phyloP scores from a whole-genome alignment of 2,113 vertebrate genomes.

The Verasper variegatus region DNA sequence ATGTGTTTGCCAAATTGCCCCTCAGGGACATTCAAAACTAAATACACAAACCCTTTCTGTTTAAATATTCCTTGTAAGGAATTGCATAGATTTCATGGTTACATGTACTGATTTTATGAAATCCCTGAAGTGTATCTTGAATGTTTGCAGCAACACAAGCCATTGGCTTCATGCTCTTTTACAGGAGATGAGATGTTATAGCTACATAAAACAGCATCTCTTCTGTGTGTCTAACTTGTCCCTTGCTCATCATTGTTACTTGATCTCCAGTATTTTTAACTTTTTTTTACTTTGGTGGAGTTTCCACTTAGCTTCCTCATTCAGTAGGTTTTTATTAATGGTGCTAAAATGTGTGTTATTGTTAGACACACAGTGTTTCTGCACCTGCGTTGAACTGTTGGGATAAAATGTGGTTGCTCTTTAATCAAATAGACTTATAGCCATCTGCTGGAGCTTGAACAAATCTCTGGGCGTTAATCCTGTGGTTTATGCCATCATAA shows the following conservation, averaged over 20 bases:
- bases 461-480: constrained; percentile 34
- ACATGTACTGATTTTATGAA: too few species aligned
- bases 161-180: neutral
- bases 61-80: neutral
- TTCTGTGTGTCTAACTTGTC: constrained; percentile 1
- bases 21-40: too few species aligned
- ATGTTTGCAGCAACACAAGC: neutral
- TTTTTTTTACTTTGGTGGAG: neutral
- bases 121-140: too few species aligned
- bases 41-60: too few species aligned
- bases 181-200: constrained; percentile 21
- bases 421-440: constrained; percentile 38
- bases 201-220: constrained; percentile 10
- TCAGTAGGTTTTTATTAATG: neutral
- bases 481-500: constrained; percentile 26
- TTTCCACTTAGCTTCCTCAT: neutral
- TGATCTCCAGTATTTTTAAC: neutral
- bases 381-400: constrained; percentile 21
- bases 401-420: constrained; percentile 4
- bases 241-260: neutral
- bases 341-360: neutral
- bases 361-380: neutral
- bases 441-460: constrained; percentile 14
- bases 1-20: too few species aligned
- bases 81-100: neutral